Evolutionary conservation across 2,113 vertebrate genomes (phyloP).

Genomic region (Ageneiosus marmoratus): DNA sequence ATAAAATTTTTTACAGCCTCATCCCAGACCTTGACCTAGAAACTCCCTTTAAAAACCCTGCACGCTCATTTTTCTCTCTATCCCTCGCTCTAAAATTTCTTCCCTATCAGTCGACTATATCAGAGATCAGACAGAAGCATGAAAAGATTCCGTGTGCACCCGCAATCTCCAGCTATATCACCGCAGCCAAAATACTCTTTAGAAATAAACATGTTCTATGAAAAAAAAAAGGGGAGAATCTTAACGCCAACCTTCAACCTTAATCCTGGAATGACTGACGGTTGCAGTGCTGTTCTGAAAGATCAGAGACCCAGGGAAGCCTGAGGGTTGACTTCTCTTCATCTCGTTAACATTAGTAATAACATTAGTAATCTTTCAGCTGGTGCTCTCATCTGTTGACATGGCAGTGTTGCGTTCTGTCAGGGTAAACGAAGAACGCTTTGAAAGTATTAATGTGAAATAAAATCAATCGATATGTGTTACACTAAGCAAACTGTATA

Average conservation of each 20-base stretch:
- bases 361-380: too few relatives aligned
- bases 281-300: neutral
- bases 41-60: constrained; percentile 63
- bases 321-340: too few relatives aligned
- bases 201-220: constrained; percentile 45
- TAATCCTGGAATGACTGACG: neutral
- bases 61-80: constrained; percentile 70
- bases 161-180: constrained; percentile 64
- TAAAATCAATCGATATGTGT: too few relatives aligned
- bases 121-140: constrained; percentile 68
- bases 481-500: too few relatives aligned
- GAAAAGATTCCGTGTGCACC: constrained; percentile 56
- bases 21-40: constrained; percentile 69
- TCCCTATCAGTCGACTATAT: constrained; percentile 58
- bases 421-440: too few relatives aligned
- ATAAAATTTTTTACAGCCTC: neutral
- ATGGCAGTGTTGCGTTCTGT: too few relatives aligned
- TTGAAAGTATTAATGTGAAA: too few relatives aligned
- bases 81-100: constrained; percentile 56
- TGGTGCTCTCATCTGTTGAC: too few relatives aligned
- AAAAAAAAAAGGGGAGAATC: constrained; percentile 56
- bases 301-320: neutral
- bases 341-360: too few relatives aligned
- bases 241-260: constrained; percentile 24
- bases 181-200: constrained; percentile 56